Percentiles rank a stretch among this genome's conserved stretches.
These are phyloP conservation scores for Formica selysi DNA, from an alignment of 1,140 invertebrate species.

Conservation along the genomic window DNA sequence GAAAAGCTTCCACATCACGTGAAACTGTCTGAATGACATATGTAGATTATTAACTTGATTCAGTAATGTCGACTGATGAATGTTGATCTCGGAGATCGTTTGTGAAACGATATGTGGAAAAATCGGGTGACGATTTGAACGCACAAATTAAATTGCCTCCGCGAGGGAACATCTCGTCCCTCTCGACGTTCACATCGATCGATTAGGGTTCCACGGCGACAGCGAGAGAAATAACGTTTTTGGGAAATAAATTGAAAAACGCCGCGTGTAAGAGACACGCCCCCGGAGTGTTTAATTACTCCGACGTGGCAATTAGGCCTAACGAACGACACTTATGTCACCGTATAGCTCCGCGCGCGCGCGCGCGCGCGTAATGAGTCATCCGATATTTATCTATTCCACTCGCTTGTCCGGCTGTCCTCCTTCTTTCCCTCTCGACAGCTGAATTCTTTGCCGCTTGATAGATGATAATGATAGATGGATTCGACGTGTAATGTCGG, in stretches of 20 bases:
- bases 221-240: slow-evolving; percentile 19
- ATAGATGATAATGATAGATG: slow-evolving; percentile 65
- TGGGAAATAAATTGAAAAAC: slow-evolving; percentile 49
- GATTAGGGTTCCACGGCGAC: slow-evolving; percentile 12
- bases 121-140: slow-evolving; percentile 31
- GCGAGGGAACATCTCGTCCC: slow-evolving; percentile 18
- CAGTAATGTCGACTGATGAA: background rate
- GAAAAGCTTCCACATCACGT: background rate
- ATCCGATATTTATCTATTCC: slow-evolving; percentile 61
- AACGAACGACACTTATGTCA: slow-evolving; percentile 59
- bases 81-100: background rate
- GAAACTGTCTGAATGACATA: background rate
- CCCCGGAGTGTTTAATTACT: slow-evolving; percentile 48
- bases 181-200: slow-evolving; percentile 4
- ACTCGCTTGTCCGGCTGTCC: slow-evolving; percentile 22
- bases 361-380: slow-evolving; percentile 39
- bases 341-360: background rate
- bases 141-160: slow-evolving; percentile 45
- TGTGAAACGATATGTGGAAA: background rate
- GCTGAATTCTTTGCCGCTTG: slow-evolving; percentile 57
- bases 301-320: slow-evolving; percentile 55
- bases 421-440: slow-evolving; percentile 27
- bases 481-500: slow-evolving; percentile 57
- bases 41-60: background rate
- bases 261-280: slow-evolving; percentile 23